A percentile compares a stretch with the other conserved stretches of the same genome.
Evolutionary conservation across 2,113 vertebrate species (phyloP).

Genomic region (Hiodon tergisus): DNA sequence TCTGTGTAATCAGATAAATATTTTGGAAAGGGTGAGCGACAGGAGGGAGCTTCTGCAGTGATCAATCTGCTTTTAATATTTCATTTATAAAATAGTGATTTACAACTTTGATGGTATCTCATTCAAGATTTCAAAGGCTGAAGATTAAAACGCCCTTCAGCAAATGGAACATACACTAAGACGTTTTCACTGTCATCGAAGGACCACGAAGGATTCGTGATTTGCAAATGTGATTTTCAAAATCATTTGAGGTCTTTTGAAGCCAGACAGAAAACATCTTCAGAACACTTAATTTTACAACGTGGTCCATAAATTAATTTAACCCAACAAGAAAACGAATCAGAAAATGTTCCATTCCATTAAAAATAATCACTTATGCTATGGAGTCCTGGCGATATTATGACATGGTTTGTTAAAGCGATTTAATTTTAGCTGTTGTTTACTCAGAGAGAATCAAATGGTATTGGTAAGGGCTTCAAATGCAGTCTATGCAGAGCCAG

Average conservation of each 20-base stretch:
- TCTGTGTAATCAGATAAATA: background rate
- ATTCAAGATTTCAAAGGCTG: background rate
- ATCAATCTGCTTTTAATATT: no score
- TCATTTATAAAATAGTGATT: no score
- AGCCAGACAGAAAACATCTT: background rate
- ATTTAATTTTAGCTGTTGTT: background rate
- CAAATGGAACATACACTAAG: background rate
- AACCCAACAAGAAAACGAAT: conserved; percentile 4
- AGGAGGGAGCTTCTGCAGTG: no score
- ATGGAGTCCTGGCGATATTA: background rate
- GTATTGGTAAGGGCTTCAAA: background rate
- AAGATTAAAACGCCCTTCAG: background rate
- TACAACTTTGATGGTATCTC: background rate
- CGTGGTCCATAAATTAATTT: background rate
- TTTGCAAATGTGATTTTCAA: conserved; percentile 1
- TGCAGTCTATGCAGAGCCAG: background rate
- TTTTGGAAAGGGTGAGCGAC: background rate
- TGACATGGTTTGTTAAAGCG: conserved; percentile 3
- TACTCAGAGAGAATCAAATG: background rate
- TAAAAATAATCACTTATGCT: background rate
- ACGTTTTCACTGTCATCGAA: conserved; percentile 7
- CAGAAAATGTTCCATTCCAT: background rate
- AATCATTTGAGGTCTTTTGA: conserved; percentile 15
- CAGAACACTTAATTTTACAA: no score
- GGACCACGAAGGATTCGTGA: conserved; percentile 11